These are phyloP conservation scores for Lathamus discolor DNA, from an alignment of 2,113 vertebrate genomes.

Conservation along the genomic window DNA sequence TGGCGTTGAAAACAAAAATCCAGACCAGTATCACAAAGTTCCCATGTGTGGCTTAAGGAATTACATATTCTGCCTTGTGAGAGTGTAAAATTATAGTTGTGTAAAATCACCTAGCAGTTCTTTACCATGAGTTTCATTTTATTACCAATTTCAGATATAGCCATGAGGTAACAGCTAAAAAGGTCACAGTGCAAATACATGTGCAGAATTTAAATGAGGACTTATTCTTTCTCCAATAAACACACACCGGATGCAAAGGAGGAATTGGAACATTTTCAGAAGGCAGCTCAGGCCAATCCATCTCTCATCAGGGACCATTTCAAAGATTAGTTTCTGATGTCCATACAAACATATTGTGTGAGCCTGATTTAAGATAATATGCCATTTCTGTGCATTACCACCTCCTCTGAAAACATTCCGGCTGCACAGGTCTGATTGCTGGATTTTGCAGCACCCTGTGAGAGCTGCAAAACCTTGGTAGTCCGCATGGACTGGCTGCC, in stretches of 20 bases:
- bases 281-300: background rate
- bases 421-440: constrained; percentile 40
- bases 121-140: constrained; percentile 22
- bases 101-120: constrained; percentile 56
- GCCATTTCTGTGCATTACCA: background rate
- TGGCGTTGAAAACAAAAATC: constrained; percentile 36
- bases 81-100: constrained; percentile 47
- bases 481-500: background rate
- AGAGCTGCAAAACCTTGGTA: constrained; percentile 53
- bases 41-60: constrained; percentile 44
- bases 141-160: constrained; percentile 53
- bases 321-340: constrained; percentile 61
- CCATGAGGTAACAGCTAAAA: constrained; percentile 50
- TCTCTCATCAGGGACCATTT: constrained; percentile 47
- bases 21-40: constrained; percentile 19
- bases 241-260: constrained; percentile 49
- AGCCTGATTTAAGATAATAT: constrained; percentile 14
- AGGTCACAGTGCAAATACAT: constrained; percentile 34
- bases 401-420: constrained; percentile 3
- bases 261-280: constrained; percentile 10
- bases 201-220: constrained; percentile 49
- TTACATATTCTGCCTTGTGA: constrained; percentile 42
- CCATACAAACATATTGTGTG: background rate
- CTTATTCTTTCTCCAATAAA: constrained; percentile 52
- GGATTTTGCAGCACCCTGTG: constrained; percentile 31